A percentile compares a stretch with the other conserved stretches of the same genome.
Conservation (phyloP, 2,888 invertebrate genomes). For the Ophion slaviceki region DNA sequence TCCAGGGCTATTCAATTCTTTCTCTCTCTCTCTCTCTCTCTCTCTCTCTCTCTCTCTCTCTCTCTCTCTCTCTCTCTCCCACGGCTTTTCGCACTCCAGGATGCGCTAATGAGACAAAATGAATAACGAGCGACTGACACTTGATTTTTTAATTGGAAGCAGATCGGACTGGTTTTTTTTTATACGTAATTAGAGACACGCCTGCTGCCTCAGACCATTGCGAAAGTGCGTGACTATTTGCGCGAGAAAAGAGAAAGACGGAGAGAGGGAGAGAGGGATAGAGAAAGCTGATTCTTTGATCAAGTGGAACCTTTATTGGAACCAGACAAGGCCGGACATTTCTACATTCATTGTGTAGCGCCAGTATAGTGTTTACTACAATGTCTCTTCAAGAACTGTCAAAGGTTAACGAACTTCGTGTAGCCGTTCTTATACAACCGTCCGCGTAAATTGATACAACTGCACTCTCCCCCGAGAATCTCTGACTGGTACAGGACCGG, state of each 20-base stretch:
- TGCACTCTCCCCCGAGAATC: neutral
- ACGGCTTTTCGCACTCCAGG: neutral
- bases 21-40: neutral
- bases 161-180: slow-evolving; percentile 49
- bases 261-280: neutral
- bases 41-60: neutral
- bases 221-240: neutral
- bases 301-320: slow-evolving; percentile 60
- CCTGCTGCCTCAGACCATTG: neutral
- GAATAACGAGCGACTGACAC: neutral
- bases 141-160: slow-evolving; percentile 44
- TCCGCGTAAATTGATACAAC: slow-evolving; percentile 17
- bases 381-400: slow-evolving; percentile 31
- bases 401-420: slow-evolving; percentile 52
- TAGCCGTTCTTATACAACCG: neutral
- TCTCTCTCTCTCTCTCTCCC: neutral
- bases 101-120: slow-evolving; percentile 20
- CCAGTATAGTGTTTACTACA: slow-evolving; percentile 9
- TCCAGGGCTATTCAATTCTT: neutral
- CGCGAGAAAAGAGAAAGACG: neutral
- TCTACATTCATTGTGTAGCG: neutral
- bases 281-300: slow-evolving; percentile 25
- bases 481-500: neutral
- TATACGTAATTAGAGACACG: neutral
- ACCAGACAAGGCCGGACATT: slow-evolving; percentile 56